Conservation (phyloP, 2,888 invertebrate genomes). For the Himalopsyche kuldschensis region DNA sequence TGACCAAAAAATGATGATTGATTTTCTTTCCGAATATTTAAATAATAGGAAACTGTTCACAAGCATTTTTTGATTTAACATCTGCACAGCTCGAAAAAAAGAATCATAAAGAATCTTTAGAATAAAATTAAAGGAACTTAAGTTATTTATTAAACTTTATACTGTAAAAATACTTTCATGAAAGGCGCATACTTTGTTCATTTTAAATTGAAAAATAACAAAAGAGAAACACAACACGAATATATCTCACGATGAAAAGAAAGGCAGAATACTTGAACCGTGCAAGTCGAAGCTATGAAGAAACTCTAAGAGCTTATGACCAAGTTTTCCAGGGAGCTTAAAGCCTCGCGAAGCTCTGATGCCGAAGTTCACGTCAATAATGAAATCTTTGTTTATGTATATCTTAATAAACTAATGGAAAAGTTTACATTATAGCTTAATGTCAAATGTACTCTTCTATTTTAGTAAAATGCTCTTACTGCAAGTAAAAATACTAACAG, state of each 20-base stretch:
- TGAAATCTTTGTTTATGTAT: slow-evolving; percentile 34
- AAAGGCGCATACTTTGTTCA: not conserved
- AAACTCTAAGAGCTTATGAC: not conserved
- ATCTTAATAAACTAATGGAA: slow-evolving; percentile 37
- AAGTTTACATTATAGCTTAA: slow-evolving; percentile 22
- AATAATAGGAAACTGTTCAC: not conserved
- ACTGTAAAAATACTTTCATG: not conserved
- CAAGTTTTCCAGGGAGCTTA: slow-evolving; percentile 8
- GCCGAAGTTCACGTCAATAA: slow-evolving; percentile 37
- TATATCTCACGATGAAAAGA: slow-evolving; percentile 1
- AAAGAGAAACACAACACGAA: not conserved
- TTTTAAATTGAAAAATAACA: slow-evolving; percentile 14
- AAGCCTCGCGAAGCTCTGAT: slow-evolving; percentile 21
- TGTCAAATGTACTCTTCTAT: not conserved
- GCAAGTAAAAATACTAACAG: not conserved
- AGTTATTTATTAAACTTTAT: not conserved
- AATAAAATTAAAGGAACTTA: not conserved
- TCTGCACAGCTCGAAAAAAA: not conserved
- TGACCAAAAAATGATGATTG: no score
- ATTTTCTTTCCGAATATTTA: not conserved
- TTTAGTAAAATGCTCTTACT: not conserved
- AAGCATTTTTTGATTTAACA: not conserved
- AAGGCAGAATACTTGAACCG: not conserved
- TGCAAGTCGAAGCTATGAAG: not conserved
- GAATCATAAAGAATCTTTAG: not conserved